Evolutionary conservation across 2,888 invertebrate genomes (phyloP).

Genomic region (Callyntrura sp.): DNA sequence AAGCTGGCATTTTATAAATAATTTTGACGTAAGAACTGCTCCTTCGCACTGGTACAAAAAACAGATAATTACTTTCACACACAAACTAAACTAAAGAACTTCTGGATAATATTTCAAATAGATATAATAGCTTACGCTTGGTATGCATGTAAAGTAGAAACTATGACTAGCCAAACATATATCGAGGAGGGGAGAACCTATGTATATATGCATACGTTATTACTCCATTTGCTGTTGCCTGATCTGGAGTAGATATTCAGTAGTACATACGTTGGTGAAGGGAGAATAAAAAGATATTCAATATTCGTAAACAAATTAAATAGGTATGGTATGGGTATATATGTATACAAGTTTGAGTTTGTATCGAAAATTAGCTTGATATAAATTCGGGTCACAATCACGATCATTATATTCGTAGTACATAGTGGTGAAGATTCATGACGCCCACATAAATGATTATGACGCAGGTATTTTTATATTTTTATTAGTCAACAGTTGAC

Average conservation of each 20-base stretch:
- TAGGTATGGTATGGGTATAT: neutral
- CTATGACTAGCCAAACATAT: conserved; percentile 15
- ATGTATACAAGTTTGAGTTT: no score
- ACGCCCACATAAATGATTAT: no score
- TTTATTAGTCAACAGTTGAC: no score
- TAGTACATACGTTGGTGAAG: neutral
- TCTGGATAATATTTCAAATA: conserved; percentile 11
- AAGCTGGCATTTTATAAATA: conserved; percentile 66
- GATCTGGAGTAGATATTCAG: conserved; percentile 17
- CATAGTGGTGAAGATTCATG: no score
- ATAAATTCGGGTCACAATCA: no score
- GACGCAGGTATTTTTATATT: no score
- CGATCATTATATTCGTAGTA: no score
- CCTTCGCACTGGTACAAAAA: conserved; percentile 49
- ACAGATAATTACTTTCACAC: conserved; percentile 63
- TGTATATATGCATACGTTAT: neutral
- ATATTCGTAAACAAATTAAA: neutral
- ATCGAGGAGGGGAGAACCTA: neutral
- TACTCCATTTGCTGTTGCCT: neutral
- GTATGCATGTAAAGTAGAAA: neutral
- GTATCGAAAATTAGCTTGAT: no score
- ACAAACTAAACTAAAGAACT: conserved; percentile 33
- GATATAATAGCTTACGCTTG: neutral
- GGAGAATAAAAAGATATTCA: neutral
- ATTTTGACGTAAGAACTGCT: conserved; percentile 63